Evolutionary conservation across 35 echinoderm and acorn worm species (phyloP).

Genomic region (Anneissia japonica): DNA sequence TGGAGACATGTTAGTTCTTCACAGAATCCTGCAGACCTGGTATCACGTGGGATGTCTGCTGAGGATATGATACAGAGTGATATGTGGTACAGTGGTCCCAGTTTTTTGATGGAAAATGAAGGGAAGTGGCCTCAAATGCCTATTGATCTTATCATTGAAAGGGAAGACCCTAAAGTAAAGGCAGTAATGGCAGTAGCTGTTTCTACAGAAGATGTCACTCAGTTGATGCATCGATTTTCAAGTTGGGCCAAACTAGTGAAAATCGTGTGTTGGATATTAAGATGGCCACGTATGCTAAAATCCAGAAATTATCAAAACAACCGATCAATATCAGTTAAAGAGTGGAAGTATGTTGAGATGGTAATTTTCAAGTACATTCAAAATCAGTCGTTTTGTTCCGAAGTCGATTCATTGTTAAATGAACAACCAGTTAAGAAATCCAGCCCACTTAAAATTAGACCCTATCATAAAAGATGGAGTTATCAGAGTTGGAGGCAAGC

Average conservation of each 20-base stretch:
- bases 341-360: not conserved
- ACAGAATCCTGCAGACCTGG: not conserved
- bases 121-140: not conserved
- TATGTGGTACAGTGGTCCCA: not conserved
- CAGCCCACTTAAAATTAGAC: not conserved
- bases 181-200: not conserved
- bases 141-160: not conserved
- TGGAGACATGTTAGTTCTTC: not conserved
- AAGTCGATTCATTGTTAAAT: not conserved
- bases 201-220: not conserved
- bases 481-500: not conserved
- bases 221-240: not conserved
- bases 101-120: not conserved
- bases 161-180: not conserved
- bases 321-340: not conserved
- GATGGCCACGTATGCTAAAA: not conserved
- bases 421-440: not conserved
- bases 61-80: not conserved
- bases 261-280: not conserved
- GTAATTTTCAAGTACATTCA: not conserved
- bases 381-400: not conserved
- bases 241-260: not conserved
- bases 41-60: not conserved
- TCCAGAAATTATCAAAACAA: not conserved
- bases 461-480: not conserved